phyloP scores from a whole-genome alignment of 2,797 vertebrate genomes.

The Chelon auratus region DNA sequence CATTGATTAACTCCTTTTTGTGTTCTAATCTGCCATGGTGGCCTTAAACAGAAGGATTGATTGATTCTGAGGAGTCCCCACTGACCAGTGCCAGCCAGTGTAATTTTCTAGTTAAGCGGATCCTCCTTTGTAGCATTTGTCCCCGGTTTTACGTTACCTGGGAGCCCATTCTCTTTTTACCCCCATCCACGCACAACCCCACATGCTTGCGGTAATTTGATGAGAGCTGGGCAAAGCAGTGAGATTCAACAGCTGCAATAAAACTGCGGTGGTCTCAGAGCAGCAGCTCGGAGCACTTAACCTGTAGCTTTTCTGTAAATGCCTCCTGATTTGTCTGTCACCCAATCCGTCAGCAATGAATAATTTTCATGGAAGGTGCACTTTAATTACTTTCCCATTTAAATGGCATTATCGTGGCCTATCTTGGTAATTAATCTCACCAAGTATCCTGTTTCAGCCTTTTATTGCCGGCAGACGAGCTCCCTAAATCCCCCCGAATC shows the following conservation, averaged over 20 bases:
- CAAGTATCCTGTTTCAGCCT: conserved; percentile 98
- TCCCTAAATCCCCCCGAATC: conserved; percentile 94
- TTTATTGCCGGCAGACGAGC: conserved; percentile 95
- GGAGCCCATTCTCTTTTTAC: conserved; percentile 81
- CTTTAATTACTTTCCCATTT: conserved; percentile 99
- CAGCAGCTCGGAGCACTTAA: conserved; percentile 89
- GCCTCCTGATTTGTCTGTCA: conserved; percentile 97
- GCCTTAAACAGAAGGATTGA: conserved; percentile 83
- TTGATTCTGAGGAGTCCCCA: conserved; percentile 85
- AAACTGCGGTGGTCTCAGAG: conserved; percentile 84
- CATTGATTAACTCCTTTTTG: conserved; percentile 93
- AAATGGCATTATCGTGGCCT: conserved; percentile 97
- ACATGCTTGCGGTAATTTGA: conserved; percentile 78
- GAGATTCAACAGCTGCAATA: conserved; percentile 85
- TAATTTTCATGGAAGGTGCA: conserved; percentile 99
- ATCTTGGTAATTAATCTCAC: conserved; percentile 99
- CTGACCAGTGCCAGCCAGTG: conserved; percentile 80
- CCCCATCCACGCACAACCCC: conserved; percentile 14
- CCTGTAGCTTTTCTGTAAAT: conserved; percentile 93
- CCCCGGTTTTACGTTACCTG: conserved; percentile 86
- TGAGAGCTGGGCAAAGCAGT: conserved; percentile 79
- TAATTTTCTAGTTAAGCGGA: conserved; percentile 84
- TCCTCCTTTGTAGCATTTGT: conserved; percentile 90
- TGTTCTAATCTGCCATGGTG: conserved; percentile 81
- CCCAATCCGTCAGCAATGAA: conserved; percentile 99